Evolutionary conservation across 2,113 vertebrate species (phyloP).

Genomic region (Todiramphus chloris): DNA sequence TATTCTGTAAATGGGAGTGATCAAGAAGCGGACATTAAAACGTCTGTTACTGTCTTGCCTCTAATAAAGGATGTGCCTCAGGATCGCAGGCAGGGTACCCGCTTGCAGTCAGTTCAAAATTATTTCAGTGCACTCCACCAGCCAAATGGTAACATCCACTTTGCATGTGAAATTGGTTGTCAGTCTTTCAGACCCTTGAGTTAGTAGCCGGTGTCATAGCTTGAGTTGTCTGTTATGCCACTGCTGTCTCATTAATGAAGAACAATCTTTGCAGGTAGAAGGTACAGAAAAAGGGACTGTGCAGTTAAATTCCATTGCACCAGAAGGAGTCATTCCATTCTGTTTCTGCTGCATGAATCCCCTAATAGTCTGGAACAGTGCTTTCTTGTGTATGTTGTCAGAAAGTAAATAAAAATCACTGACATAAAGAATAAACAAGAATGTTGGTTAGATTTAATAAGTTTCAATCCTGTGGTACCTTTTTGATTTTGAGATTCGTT

Average conservation of each 20-base stretch:
- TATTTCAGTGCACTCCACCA: background rate
- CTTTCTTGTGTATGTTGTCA: background rate
- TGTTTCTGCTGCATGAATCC: background rate
- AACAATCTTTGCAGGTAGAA: slow-evolving; percentile 44
- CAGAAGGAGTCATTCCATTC: slow-evolving; percentile 40
- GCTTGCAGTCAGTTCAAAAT: background rate
- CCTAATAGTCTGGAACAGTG: slow-evolving; percentile 34
- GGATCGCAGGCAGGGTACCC: background rate
- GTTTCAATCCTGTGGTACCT: background rate
- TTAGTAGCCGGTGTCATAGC: background rate
- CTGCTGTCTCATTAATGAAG: background rate
- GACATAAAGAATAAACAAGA: slow-evolving; percentile 15
- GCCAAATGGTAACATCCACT: background rate
- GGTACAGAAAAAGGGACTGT: background rate
- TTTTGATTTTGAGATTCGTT: background rate
- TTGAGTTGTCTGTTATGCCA: background rate
- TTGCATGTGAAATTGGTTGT: background rate
- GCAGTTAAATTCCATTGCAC: slow-evolving; percentile 44
- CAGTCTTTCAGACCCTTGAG: background rate
- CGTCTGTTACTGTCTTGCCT: background rate
- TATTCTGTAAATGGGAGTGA: background rate
- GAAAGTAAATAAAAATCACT: slow-evolving; percentile 51
- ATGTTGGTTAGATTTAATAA: background rate
- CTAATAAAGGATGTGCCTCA: background rate
- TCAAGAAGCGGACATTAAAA: background rate